Base-by-base conservation (phyloP, 2,113 vertebrate genomes). In the Tylochromis polylepis region DNA sequence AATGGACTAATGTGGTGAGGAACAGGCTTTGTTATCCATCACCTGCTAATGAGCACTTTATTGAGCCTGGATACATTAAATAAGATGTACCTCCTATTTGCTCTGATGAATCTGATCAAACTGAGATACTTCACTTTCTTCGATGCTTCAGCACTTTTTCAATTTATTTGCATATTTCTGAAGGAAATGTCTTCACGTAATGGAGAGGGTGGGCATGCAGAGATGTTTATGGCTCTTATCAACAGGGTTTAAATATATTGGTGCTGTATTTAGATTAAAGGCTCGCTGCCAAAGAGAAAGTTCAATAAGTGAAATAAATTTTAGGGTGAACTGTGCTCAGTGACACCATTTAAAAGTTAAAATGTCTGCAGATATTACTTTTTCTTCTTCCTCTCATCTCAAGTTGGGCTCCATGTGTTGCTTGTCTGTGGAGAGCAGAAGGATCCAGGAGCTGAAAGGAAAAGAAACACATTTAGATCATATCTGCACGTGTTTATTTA, bases 141-240 rank as follows among this genome's bases (percentile, higher is more conserved):
- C 77, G 85, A 78, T 85, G 78, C 72, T 56, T 84, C 41, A 41
- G 72, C 81, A 80, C 85, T 46, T 80, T 38, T 24, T 14, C 1
- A 75, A 6, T 89, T 67, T 90, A 88, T 93, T 89, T 93, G 85
- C 88, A 90, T 88, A 75, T 87, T 87, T 85, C 78, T 65, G 80
- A 88, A 79, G 78, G 58, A 12, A n/a, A 31, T 88, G 72, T 81
- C 20, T 15, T 3, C 41, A 22, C 12, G 1, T 38, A 79, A 84
- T 72, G 82, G 75, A 78, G 15, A 53, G 46, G 2, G 27, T 8
- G 36, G 29, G 72, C 67, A 29, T 29, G 24, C 67, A 49, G 46
- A 34, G 18, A 65, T 46, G 77, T 87, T 83, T 56, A 81, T 88
- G 34, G 62, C 51, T 60, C 16, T 38, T 67, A 38, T 67, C 60